Evolutionary conservation across 1,140 invertebrate species (phyloP), one percentile per base, ranked within the genome.

Genomic region (Drosophila burlai): DNA sequence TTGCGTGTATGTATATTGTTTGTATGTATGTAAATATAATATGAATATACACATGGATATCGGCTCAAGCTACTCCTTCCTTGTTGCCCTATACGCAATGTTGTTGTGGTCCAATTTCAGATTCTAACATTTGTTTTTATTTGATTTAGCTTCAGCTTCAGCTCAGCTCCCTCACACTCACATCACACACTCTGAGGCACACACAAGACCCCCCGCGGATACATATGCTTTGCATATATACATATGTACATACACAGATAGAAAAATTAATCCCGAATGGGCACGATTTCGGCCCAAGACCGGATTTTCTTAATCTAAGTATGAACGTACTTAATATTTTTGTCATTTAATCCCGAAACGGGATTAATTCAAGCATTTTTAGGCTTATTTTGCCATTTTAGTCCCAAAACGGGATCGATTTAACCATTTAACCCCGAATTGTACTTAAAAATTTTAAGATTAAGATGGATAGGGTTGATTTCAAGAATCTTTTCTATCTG

Each of bases 101-200:
- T 74, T 74, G 80, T 54, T 72, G 67, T 87, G 83, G 83, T 87
- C 83, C 84, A 77, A 83, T 89, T 86, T 83, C 43, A 69, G 69
- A 82, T 86, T 86, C 40, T 55, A 86, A 73, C 46, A 52, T 76
- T 71, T 31, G 49, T 68, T 77, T 76, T 68, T 47, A 77, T 87
- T 83, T 83, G 72, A 71, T 87, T 83, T 75, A 31, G 29, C 72
- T 83, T 77, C 64, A 66, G 42, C 55, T 61, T 36, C 21, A 38
- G 54, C 54, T 55, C 54, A 42, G 34, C 43, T 38, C 45, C 65
- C 52, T 18, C 66, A n/a, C 66, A 61, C 52, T 13, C 66, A n/a
- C 66, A 65, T 10, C 38, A 49, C 52, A 47, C 68, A 60, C 57
- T 46, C 34, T 31, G 34, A 31, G 13, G 13, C 49, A 63, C 67